Evolutionary conservation across 92 coral and sea anemone species (phyloP).

Genomic region (Palythoa caribaeorum): DNA sequence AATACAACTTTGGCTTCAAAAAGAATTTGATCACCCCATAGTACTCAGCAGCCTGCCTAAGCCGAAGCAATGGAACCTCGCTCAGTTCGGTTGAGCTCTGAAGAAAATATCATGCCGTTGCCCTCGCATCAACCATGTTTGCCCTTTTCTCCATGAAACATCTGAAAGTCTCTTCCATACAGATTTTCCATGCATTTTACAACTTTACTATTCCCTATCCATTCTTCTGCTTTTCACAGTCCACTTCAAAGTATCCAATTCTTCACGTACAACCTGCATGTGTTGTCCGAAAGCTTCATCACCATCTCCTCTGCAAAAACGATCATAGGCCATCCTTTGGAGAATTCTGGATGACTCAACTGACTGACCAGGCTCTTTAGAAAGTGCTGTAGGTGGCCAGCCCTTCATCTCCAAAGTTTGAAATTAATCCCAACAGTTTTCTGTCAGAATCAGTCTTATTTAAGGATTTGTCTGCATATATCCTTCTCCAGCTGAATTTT

Average conservation of each 20-base stretch:
- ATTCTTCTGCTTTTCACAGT: slow-evolving; percentile 14
- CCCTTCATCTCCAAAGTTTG: slow-evolving; percentile 37
- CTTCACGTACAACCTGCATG: background rate
- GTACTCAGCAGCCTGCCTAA: slow-evolving; percentile 36
- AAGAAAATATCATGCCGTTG: slow-evolving; percentile 57
- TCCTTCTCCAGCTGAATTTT: slow-evolving; percentile 38
- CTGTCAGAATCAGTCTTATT: slow-evolving; percentile 27
- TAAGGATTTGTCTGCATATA: slow-evolving; percentile 10
- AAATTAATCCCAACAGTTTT: background rate
- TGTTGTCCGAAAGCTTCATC: background rate
- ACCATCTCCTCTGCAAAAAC: background rate
- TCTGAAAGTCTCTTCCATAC: background rate
- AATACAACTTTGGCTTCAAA: slow-evolving; percentile 44
- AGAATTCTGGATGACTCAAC: background rate
- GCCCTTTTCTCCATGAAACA: slow-evolving; percentile 50
- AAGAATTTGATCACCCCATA: slow-evolving; percentile 50
- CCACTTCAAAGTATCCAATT: background rate
- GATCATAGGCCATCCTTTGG: slow-evolving; percentile 11
- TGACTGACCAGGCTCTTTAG: background rate
- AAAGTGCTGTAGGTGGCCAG: slow-evolving; percentile 8
- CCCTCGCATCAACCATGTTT: slow-evolving; percentile 59
- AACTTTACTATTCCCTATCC: background rate
- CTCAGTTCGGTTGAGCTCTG: slow-evolving; percentile 54
- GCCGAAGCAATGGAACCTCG: slow-evolving; percentile 41
- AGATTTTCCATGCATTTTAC: slow-evolving; percentile 22